Evolutionary conservation across 2,888 invertebrate species (phyloP).

Genomic region (Meiosimyza decipiens): DNA sequence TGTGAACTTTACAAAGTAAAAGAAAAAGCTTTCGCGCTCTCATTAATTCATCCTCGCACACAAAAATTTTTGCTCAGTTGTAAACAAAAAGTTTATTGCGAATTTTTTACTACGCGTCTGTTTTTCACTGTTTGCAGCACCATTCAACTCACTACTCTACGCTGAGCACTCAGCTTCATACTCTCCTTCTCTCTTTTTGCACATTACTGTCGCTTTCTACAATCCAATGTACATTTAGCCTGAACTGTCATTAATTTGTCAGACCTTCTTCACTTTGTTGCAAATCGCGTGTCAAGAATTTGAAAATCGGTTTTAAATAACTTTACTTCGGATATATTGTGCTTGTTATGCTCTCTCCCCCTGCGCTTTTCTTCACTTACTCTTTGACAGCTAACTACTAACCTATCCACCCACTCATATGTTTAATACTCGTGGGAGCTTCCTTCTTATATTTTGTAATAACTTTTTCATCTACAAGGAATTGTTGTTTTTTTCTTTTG

Average conservation of each 20-base stretch:
- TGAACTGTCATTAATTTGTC: conserved; percentile 22
- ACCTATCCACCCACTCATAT: too few species aligned
- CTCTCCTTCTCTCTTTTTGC: not conserved
- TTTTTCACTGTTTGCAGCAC: not conserved
- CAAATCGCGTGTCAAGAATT: conserved; percentile 5
- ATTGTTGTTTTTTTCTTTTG: not conserved
- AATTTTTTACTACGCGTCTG: not conserved
- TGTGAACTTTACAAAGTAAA: not conserved
- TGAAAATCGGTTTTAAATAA: conserved; percentile 1
- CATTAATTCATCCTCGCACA: not conserved
- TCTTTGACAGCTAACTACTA: too few species aligned
- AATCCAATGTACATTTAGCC: not conserved
- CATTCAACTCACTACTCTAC: not conserved
- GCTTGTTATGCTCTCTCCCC: not conserved
- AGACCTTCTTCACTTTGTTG: not conserved
- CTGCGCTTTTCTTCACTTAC: too few species aligned
- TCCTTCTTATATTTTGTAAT: too few species aligned
- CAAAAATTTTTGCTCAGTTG: not conserved
- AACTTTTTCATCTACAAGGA: not conserved
- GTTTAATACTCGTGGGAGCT: too few species aligned
- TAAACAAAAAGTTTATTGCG: not conserved
- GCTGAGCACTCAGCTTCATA: not conserved
- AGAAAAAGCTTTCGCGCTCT: not conserved
- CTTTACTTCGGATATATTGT: conserved; percentile 2
- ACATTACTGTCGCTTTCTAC: not conserved